phyloP scores from a whole-genome alignment of 2,113 vertebrate species.

The Tachysurus fulvidraco region DNA sequence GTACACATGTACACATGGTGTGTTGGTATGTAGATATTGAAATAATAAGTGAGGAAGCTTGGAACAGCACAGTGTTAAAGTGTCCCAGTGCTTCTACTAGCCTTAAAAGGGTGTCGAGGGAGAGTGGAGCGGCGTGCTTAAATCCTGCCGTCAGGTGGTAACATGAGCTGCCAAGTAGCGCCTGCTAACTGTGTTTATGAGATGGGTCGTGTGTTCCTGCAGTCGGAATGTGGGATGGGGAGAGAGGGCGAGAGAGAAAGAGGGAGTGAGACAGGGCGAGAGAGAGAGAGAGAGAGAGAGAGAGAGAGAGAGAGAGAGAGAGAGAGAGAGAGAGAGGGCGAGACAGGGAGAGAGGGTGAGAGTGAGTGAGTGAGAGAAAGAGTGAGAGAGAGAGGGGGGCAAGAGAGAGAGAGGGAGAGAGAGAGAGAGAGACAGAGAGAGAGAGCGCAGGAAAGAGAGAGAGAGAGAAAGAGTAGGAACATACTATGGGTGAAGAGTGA shows the following conservation, averaged over 20 bases:
- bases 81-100: not conserved
- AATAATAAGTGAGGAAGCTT: not conserved
- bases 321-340: too few relatives aligned
- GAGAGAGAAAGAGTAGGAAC: not conserved
- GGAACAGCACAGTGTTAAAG: not conserved
- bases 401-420: too few relatives aligned
- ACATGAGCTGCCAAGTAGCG: conserved; percentile 43
- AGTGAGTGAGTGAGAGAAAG: too few relatives aligned
- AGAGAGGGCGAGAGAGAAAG: not conserved
- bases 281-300: too few relatives aligned
- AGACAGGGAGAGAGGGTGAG: too few relatives aligned
- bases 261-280: not conserved
- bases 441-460: not conserved
- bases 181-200: conserved; percentile 44
- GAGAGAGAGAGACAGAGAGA: too few relatives aligned
- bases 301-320: too few relatives aligned
- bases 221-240: conserved; percentile 19
- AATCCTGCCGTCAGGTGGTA: conserved; percentile 43
- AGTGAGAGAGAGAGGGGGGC: too few relatives aligned
- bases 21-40: not conserved
- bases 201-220: conserved; percentile 24
- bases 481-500: conserved; percentile 25
- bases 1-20: not conserved
- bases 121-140: not conserved
- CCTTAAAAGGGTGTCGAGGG: conserved; percentile 23